phyloP scores from a whole-genome alignment of 2,797 vertebrate species.

The Urophycis tenuis region DNA sequence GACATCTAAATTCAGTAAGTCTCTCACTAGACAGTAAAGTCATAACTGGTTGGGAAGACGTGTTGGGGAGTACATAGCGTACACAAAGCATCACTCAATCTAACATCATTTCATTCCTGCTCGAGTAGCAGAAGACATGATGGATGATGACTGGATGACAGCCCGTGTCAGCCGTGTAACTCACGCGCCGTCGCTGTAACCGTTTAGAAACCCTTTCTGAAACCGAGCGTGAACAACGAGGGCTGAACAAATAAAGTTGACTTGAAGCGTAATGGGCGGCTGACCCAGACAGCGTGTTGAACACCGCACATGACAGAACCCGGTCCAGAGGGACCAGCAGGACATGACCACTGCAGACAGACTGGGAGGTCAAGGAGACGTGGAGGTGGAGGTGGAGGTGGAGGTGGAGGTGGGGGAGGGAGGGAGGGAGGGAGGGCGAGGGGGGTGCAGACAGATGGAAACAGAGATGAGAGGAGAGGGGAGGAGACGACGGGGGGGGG shows the following conservation, averaged over 20 bases:
- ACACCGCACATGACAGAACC: not conserved
- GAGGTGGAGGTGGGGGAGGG: constrained; percentile 19
- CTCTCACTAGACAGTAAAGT: no score
- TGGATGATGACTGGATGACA: no score
- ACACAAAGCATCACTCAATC: not conserved
- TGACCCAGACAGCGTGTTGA: not conserved
- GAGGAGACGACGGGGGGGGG: constrained; percentile 12
- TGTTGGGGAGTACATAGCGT: not conserved
- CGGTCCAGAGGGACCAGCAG: not conserved
- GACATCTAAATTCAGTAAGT: not conserved
- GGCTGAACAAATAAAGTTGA: not conserved
- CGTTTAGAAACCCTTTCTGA: not conserved
- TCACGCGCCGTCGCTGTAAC: no score
- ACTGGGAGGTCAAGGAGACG: not conserved
- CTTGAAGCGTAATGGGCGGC: not conserved
- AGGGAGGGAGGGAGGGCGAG: not conserved
- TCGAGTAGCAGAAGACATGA: not conserved
- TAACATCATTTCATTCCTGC: not conserved
- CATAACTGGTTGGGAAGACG: not conserved
- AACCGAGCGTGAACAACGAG: not conserved
- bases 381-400: not conserved
- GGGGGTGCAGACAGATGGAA: not conserved
- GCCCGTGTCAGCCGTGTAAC: no score
- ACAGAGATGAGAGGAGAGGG: constrained; percentile 30
- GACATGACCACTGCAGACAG: not conserved